phyloP scores from a whole-genome alignment of 2,888 invertebrate genomes.

The Mesopsocus fuscifrons region DNA sequence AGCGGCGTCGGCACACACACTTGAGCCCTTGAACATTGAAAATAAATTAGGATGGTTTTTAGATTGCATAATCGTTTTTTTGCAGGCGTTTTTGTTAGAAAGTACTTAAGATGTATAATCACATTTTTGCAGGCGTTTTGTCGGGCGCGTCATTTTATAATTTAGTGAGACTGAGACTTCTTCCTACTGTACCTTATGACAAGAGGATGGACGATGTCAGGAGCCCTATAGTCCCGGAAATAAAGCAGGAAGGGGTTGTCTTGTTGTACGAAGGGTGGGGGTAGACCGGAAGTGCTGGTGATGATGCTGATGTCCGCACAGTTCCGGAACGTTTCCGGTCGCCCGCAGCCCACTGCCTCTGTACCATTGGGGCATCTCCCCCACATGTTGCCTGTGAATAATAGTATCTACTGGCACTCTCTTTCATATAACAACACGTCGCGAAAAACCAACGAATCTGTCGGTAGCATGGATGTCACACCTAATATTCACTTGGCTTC shows the following conservation, averaged over 20 bases:
- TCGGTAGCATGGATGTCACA: too few relatives aligned
- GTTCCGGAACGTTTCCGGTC: slow-evolving; percentile 76
- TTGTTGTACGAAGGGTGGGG: slow-evolving; percentile 44
- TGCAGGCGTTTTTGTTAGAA: too few relatives aligned
- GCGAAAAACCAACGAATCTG: too few relatives aligned
- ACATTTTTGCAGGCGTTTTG: too few relatives aligned
- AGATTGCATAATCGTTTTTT: too few relatives aligned
- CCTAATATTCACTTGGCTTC: too few relatives aligned
- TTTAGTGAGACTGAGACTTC: too few relatives aligned
- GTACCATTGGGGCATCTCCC: slow-evolving; percentile 71
- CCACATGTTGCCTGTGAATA: slow-evolving; percentile 63
- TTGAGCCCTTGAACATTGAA: slow-evolving; percentile 42
- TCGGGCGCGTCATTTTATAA: too few relatives aligned
- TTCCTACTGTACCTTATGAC: slow-evolving; percentile 65
- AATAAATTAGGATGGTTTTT: slow-evolving; percentile 14
- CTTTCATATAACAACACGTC: too few relatives aligned
- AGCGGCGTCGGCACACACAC: slow-evolving; percentile 48
- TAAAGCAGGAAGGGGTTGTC: slow-evolving; percentile 58
- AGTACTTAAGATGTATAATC: too few relatives aligned
- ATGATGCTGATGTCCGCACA: slow-evolving; percentile 75
- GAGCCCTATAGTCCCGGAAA: slow-evolving; percentile 46
- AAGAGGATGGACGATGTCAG: slow-evolving; percentile 45
- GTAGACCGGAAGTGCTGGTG: slow-evolving; percentile 55
- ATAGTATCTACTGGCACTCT: too few relatives aligned
- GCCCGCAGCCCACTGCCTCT: slow-evolving; percentile 74